Base-by-base conservation (phyloP, 2,888 invertebrate species). In the Morpho helenor region DNA sequence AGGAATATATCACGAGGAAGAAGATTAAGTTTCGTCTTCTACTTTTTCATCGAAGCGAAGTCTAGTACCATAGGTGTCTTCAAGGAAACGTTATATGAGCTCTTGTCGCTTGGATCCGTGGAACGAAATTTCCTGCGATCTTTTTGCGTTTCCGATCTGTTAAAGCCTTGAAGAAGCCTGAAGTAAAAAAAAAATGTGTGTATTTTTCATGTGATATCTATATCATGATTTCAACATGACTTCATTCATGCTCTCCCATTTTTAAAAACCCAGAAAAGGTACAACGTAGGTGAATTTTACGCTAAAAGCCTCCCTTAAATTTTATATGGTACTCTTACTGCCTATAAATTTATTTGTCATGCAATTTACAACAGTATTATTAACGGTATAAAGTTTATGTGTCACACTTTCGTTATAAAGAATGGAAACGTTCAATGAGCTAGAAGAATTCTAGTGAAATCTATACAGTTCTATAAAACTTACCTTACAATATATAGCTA, bases 241-340 rank as follows among this genome's bases (percentile, higher is more conserved):
- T 46, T 53, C 44, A 41, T 22, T 8, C 8, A 50, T 50, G n/a
- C 10, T 16, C 16, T 39, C 46, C 46, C 39, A 22, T 39, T 8
- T 53, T 48, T 42, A 22, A 46, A 52, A 47, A 48, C 23, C 42
- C 48, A 7, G 22, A 53, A 54, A 42, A 48, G 42, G 48, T 48
- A 22, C 23, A 42, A 42, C 48, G 39, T 45, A 22, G 42, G 42
- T 48, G 48, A 54, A 54, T 42, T 54, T 54, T 42, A 54, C 54
- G 54, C 48, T 54, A 54, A 54, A 54, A 54, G 54, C 54, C 54
- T 54, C 42, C 54, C 42, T 48, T 48, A 54, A 48, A 48, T 54
- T 54, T 54, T 54, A 54, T 48, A 48, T 54, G 54, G 42, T 47
- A 48, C 54, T 54, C 54, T 47, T 54, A 52, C 40, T 10, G 40